Percentiles rank a stretch among this genome's conserved stretches.
These are phyloP conservation scores for Cyanoramphus novaezelandiae DNA, from an alignment of 2,113 vertebrate species.

Conservation along the genomic window DNA sequence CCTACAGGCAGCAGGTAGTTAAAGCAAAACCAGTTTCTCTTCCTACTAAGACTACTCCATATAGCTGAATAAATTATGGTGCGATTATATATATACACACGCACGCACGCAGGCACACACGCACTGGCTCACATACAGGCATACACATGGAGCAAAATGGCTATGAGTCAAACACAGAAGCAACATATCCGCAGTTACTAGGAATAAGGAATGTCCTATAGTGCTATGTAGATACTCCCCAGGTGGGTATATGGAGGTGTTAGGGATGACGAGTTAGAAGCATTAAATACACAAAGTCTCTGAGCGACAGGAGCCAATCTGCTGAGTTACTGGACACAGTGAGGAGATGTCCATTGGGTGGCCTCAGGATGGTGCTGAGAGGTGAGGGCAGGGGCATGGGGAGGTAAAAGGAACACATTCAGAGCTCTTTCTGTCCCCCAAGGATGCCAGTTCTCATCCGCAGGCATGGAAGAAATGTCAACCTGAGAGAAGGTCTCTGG, in stretches of 20 bases:
- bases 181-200: conserved; percentile 75
- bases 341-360: neutral
- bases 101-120: conserved; percentile 61
- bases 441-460: neutral
- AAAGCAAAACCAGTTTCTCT: conserved; percentile 95
- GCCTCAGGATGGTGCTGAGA: neutral
- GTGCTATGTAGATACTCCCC: conserved; percentile 79
- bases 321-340: neutral
- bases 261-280: conserved; percentile 80
- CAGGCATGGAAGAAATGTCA: neutral
- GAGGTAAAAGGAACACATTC: neutral
- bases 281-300: conserved; percentile 74
- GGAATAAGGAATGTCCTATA: conserved; percentile 72
- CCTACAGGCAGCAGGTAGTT: conserved; percentile 98
- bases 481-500: neutral
- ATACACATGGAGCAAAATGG: conserved; percentile 73
- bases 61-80: conserved; percentile 99
- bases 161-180: conserved; percentile 85
- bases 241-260: conserved; percentile 72
- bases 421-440: neutral
- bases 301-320: conserved; percentile 3
- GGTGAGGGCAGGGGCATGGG: neutral
- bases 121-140: conserved; percentile 46
- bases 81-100: conserved; percentile 91
- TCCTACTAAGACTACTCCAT: conserved; percentile 96